Percentiles rank a stretch among this genome's conserved stretches.
Conservation (phyloP, 2,888 invertebrate genomes). For the Platycheirus rosarum region DNA sequence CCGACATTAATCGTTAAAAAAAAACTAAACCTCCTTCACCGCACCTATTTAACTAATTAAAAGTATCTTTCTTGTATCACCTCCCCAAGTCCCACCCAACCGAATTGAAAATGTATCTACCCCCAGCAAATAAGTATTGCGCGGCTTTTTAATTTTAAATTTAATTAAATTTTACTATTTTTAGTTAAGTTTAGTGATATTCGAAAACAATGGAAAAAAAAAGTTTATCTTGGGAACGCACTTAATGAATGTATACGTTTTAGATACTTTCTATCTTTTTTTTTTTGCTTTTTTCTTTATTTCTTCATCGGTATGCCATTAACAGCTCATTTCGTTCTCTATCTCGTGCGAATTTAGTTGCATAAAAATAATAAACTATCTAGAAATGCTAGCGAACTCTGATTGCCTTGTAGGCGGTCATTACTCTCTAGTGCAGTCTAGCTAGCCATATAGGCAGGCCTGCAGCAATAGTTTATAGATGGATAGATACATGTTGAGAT, state of each 20-base stretch:
- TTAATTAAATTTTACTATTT: conserved; percentile 34
- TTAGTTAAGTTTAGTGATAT: neutral
- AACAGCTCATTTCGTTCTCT: conserved; percentile 40
- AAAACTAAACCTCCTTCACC: conserved; percentile 5
- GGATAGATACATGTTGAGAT: neutral
- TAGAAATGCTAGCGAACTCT: conserved; percentile 71
- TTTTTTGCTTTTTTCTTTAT: neutral
- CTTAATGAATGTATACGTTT: conserved; percentile 34
- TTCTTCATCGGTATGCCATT: conserved; percentile 25
- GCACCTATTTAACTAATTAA: conserved; percentile 1
- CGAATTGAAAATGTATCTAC: neutral
- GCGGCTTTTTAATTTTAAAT: conserved; percentile 45
- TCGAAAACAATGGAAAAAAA: conserved; percentile 31
- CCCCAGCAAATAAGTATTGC: conserved; percentile 49
- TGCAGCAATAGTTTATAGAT: conserved; percentile 42
- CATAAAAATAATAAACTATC: conserved; percentile 36
- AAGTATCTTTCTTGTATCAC: conserved; percentile 5
- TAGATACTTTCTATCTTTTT: neutral
- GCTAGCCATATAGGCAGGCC: conserved; percentile 42
- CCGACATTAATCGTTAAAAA: conserved; percentile 39
- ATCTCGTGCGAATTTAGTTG: conserved; percentile 66
- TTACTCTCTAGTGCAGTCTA: conserved; percentile 41
- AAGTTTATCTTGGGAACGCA: conserved; percentile 1
- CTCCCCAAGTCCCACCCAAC: neutral
- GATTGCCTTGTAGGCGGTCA: conserved; percentile 73